These are phyloP conservation scores for Solea solea DNA, from an alignment of 2,113 vertebrate species.

Conservation along the genomic window DNA sequence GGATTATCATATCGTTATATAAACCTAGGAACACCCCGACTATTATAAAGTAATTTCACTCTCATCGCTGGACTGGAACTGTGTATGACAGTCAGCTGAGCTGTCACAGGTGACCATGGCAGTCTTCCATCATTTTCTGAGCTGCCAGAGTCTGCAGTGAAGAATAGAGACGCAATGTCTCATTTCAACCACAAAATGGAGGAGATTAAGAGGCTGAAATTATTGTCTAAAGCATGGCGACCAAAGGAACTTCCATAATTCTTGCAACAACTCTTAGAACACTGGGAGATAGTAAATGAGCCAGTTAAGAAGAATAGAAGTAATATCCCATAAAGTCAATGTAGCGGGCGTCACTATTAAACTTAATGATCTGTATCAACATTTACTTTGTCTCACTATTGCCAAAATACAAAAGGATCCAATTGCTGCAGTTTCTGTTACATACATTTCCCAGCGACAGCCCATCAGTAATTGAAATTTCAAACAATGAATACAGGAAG, in stretches of 20 bases:
- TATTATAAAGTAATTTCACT: constrained; percentile 82
- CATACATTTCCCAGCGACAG: not conserved
- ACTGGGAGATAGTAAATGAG: not conserved
- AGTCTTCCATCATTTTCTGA: constrained; percentile 64
- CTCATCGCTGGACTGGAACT: constrained; percentile 74
- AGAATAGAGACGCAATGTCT: constrained; percentile 30
- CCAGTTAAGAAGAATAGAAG: not conserved
- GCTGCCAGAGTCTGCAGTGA: constrained; percentile 33
- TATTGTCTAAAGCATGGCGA: constrained; percentile 10
- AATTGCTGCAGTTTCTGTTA: not conserved
- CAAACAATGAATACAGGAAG: too few relatives aligned
- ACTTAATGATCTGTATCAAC: not conserved
- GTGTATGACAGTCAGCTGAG: constrained; percentile 72
- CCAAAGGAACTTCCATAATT: not conserved
- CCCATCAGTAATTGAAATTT: too few relatives aligned
- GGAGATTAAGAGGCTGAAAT: constrained; percentile 30
- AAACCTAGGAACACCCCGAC: constrained; percentile 81
- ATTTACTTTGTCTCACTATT: not conserved
- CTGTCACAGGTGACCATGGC: constrained; percentile 76
- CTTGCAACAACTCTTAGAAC: not conserved
- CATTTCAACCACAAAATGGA: constrained; percentile 37
- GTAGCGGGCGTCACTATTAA: not conserved
- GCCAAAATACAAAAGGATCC: not conserved
- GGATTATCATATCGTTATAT: constrained; percentile 84
- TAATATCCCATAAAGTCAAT: too few relatives aligned